Evolutionary conservation across 2,888 invertebrate species (phyloP).

Genomic region (Lucinisca nassula): DNA sequence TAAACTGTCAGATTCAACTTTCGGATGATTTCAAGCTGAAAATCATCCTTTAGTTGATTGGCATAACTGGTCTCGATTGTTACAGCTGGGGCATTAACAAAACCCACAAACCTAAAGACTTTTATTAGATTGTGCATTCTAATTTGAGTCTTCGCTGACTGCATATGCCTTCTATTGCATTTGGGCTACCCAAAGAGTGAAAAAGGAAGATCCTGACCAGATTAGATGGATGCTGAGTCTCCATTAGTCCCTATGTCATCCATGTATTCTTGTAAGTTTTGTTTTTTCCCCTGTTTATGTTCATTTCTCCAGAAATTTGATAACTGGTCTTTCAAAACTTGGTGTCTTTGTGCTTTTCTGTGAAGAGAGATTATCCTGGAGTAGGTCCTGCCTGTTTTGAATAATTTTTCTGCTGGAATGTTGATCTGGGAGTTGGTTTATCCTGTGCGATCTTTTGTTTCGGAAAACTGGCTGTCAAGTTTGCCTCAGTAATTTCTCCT

Average conservation of each 20-base stretch:
- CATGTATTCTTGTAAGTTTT: too few relatives aligned
- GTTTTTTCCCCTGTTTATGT: too few relatives aligned
- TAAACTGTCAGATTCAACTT: slow-evolving; percentile 11
- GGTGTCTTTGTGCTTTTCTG: not conserved
- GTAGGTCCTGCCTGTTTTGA: not conserved
- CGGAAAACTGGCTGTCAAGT: slow-evolving; percentile 4
- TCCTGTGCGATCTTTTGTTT: slow-evolving; percentile 2
- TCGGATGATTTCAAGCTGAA: not conserved
- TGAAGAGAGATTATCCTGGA: not conserved
- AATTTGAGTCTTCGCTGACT: too few relatives aligned
- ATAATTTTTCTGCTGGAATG: slow-evolving; percentile 5
- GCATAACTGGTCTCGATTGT: not conserved
- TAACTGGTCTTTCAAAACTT: not conserved
- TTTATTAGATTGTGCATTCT: too few relatives aligned
- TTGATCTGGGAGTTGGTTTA: not conserved
- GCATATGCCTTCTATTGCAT: too few relatives aligned
- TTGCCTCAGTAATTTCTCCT: not conserved
- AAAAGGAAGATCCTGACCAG: too few relatives aligned
- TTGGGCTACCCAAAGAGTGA: too few relatives aligned
- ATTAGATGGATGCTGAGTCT: too few relatives aligned
- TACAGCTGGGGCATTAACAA: too few relatives aligned
- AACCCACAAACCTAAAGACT: too few relatives aligned
- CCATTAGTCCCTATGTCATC: too few relatives aligned
- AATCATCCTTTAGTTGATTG: not conserved
- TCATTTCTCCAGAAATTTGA: not conserved